Conservation (phyloP, 2,888 invertebrate genomes). For the Taenaris catops region DNA sequence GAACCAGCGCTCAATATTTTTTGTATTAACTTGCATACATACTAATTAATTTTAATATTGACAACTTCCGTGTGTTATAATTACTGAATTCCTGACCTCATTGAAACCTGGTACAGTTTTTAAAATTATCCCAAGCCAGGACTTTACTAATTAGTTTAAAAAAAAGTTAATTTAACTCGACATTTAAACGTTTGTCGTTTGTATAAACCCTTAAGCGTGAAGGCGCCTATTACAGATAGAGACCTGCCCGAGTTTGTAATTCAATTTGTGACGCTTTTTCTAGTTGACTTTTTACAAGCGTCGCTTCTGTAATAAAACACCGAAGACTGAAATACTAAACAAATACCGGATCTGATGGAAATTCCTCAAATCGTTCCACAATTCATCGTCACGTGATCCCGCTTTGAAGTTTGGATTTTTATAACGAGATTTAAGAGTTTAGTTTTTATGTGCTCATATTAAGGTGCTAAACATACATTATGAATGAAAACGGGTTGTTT, state of each 20-base stretch:
- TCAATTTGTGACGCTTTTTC: slow-evolving; percentile 18
- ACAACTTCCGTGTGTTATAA: too few relatives aligned
- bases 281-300: slow-evolving; percentile 4
- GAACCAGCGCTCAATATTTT: too few relatives aligned
- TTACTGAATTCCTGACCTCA: too few relatives aligned
- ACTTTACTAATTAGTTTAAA: too few relatives aligned
- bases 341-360: slow-evolving; percentile 1
- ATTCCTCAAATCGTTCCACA: slow-evolving; percentile 4
- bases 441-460: background rate
- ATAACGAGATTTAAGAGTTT: background rate
- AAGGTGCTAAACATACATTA: slow-evolving; percentile 50
- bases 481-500: slow-evolving; percentile 52
- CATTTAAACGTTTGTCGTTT: slow-evolving; percentile 5
- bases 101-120: too few relatives aligned
- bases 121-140: too few relatives aligned
- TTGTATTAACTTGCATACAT: too few relatives aligned
- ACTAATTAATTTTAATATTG: too few relatives aligned
- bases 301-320: slow-evolving; percentile 8
- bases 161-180: slow-evolving; percentile 4
- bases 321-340: slow-evolving; percentile 2
- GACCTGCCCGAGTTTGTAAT: slow-evolving; percentile 16
- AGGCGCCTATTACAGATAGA: slow-evolving; percentile 11
- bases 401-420: slow-evolving; percentile 1
- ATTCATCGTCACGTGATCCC: slow-evolving; percentile 1
- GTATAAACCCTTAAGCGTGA: slow-evolving; percentile 1